Base-by-base conservation (phyloP, 2,113 vertebrate genomes). In the Rhabdomys dilectus region DNA sequence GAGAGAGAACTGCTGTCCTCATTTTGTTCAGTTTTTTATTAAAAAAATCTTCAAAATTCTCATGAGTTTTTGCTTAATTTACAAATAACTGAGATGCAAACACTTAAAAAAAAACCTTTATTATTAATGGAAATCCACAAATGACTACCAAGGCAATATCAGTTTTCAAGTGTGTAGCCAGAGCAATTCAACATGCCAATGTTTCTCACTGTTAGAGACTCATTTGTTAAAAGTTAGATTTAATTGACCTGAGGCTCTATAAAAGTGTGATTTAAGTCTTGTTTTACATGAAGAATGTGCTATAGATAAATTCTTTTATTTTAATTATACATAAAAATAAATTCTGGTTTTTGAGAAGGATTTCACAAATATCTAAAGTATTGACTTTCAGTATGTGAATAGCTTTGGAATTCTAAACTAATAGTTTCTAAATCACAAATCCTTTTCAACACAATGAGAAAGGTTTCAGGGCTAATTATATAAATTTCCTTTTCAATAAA, bases 111-210 rank as follows among this genome's bases (percentile, higher is more conserved):
- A 56, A 95, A 96, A 56, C 2, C 13, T 58, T 17, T 64, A 26
- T 94, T 60, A 82, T 95, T 60, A 88, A 70, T 56, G n/a, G 66
- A 88, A 91, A 94, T 36, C 29, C 31, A 9, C 31, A 70, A 82
- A 0, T 53, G 45, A 48, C 34, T 51, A 7, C 36, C 51, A 86
- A 73, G 31, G 4, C 53, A 88, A 31, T 68, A 68, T 66, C 39
- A 76, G 72, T 16, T 51, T 58, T 88, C 24, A 90, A 36, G 51
- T 29, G 21, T 70, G 1, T 39, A 45, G 3, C 34, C 24, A 85
- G 42, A 56, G 34, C 64, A 60, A 75, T 92, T 94, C 85, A 91
- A 64, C 2, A 62, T 22, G 87, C 58, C 68, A 80, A 80, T 53
- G n/a, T 39, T 80, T 15, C 45, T 92, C 31, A 62, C 73, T 89